Conservation (phyloP, 2,797 vertebrate species). For the Nannoperca australis region DNA sequence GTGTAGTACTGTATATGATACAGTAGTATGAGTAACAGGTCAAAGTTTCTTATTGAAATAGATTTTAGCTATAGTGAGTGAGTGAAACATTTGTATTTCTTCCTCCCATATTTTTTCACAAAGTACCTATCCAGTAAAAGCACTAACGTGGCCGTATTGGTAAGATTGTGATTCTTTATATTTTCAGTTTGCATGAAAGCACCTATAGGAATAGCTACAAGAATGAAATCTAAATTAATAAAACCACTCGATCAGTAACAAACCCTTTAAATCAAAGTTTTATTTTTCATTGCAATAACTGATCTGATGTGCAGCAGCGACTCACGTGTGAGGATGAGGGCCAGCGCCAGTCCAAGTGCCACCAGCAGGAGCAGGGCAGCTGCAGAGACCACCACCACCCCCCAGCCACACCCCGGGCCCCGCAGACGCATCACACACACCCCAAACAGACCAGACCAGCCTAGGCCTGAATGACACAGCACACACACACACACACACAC, state of each 20-base stretch:
- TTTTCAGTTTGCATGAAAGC: neutral
- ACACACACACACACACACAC: constrained; percentile 6
- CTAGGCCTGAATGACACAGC: constrained; percentile 41
- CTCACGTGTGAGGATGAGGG: constrained; percentile 84
- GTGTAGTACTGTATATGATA: neutral
- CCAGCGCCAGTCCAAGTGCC: constrained; percentile 77
- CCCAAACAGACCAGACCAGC: constrained; percentile 57
- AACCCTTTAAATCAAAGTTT: neutral
- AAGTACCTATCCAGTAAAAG: neutral
- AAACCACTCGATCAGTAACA: neutral
- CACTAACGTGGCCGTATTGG: neutral
- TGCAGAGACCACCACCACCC: constrained; percentile 65
- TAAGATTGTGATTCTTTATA: neutral
- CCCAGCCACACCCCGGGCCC: constrained; percentile 60
- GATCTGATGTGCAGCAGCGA: constrained; percentile 6
- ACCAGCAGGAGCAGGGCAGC: constrained; percentile 69
- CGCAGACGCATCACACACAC: constrained; percentile 67
- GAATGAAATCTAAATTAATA: neutral
- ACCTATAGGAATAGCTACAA: too few relatives aligned
- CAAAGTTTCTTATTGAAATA: neutral
- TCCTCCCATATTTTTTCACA: too few relatives aligned
- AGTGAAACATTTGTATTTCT: too few relatives aligned
- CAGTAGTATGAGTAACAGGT: neutral
- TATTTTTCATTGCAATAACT: neutral
- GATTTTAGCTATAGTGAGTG: too few relatives aligned